These are phyloP conservation scores for Cerastoderma edule DNA, from an alignment of 2,888 invertebrate species.

Conservation along the genomic window DNA sequence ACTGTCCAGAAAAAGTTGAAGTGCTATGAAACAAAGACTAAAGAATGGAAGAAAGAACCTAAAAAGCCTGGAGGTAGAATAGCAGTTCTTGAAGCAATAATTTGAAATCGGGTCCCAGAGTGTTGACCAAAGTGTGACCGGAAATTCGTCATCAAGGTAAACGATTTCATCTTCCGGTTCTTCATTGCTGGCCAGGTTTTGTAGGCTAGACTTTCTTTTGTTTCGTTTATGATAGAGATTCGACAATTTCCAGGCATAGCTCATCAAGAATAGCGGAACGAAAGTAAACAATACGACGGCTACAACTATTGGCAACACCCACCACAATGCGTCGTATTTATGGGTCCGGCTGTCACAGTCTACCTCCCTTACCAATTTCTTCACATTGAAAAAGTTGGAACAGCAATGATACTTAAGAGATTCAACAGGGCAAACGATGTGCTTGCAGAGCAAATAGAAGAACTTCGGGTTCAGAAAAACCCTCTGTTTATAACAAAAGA, in stretches of 20 bases:
- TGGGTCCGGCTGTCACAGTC: slow-evolving; percentile 20
- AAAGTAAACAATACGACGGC: slow-evolving; percentile 50
- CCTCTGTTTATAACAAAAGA: slow-evolving; percentile 58
- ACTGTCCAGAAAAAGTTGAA: slow-evolving; percentile 49
- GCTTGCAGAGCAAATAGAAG: slow-evolving; percentile 49
- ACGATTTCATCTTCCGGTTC: not conserved
- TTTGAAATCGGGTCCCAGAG: not conserved
- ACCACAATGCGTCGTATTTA: slow-evolving; percentile 48
- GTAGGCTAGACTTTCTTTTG: too few relatives aligned
- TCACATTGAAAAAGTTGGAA: slow-evolving; percentile 32
- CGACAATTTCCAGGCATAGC: not conserved
- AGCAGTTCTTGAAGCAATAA: not conserved
- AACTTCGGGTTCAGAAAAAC: slow-evolving; percentile 41
- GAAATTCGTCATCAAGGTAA: not conserved
- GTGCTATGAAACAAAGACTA: slow-evolving; percentile 40
- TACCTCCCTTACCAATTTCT: slow-evolving; percentile 10
- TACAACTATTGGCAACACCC: slow-evolving; percentile 48
- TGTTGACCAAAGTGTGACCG: not conserved
- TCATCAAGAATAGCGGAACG: slow-evolving; percentile 43
- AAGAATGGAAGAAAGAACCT: slow-evolving; percentile 41
- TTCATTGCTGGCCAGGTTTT: not conserved
- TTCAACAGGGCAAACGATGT: slow-evolving; percentile 60
- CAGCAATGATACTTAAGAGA: slow-evolving; percentile 54
- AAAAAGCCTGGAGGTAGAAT: slow-evolving; percentile 11
- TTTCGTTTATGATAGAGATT: not conserved